phyloP scores from a whole-genome alignment of 1,140 invertebrate species.

The Neodiprion pinetum region DNA sequence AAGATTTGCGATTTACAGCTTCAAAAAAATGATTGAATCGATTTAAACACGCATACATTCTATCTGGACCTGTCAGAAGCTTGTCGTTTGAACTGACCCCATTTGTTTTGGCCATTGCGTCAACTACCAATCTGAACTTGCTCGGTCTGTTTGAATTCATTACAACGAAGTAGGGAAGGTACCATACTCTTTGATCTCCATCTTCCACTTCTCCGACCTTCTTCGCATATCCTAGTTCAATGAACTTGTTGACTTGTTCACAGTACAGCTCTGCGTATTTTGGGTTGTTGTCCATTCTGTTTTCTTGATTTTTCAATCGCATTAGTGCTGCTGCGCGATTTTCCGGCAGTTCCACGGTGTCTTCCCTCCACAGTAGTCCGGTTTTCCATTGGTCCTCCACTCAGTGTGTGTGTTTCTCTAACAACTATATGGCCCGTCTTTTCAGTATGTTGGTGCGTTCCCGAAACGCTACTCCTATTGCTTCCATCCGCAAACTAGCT shows the following conservation, averaged over 20 bases:
- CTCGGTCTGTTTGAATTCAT: constrained; percentile 35
- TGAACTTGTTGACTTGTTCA: constrained; percentile 27
- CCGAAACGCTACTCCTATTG: constrained; percentile 17
- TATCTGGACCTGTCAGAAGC: constrained; percentile 41
- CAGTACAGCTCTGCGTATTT: constrained; percentile 18
- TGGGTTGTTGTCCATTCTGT: constrained; percentile 21
- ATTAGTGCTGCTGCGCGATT: constrained; percentile 13
- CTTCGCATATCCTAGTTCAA: constrained; percentile 28
- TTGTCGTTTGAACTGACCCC: constrained; percentile 35
- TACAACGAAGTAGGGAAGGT: constrained; percentile 45
- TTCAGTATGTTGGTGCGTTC: background rate
- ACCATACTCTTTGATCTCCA: constrained; percentile 30
- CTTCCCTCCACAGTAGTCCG: constrained; percentile 22
- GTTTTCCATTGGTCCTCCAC: constrained; percentile 18
- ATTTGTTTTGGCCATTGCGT: constrained; percentile 33
- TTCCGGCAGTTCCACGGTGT: background rate
- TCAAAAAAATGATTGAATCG: background rate
- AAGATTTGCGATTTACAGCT: background rate
- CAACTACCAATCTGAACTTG: constrained; percentile 41
- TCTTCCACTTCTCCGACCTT: constrained; percentile 10
- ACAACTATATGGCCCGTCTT: constrained; percentile 12
- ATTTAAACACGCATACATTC: constrained; percentile 15
- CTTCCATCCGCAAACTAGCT: constrained; percentile 21
- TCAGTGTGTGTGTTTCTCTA: constrained; percentile 14
- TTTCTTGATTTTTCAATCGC: constrained; percentile 19